phyloP scores from a whole-genome alignment of 2,113 vertebrate genomes.

The Grallaria varia region DNA sequence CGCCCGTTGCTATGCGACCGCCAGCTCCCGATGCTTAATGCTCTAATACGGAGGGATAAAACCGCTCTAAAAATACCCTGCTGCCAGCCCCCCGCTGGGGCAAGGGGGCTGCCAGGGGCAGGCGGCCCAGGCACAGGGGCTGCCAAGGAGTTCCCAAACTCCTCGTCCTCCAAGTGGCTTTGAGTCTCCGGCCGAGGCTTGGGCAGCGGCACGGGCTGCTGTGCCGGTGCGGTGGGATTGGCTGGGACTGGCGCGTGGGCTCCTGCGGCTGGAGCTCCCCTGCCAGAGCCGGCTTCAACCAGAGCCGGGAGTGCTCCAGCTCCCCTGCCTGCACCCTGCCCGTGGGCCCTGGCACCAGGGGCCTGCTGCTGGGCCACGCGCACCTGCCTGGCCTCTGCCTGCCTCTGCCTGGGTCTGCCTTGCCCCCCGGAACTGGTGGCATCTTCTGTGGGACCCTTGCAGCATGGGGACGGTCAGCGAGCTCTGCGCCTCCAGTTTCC shows the following conservation, averaged over 20 bases:
- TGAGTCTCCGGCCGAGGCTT: background rate
- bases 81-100: background rate
- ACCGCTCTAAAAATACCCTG: constrained; percentile 56
- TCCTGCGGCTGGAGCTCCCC: constrained; percentile 28
- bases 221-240: constrained; percentile 34
- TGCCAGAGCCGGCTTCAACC: background rate
- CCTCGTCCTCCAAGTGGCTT: constrained; percentile 9
- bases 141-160: background rate
- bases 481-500: constrained; percentile 87
- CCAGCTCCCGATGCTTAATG: constrained; percentile 62
- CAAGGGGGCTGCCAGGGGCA: background rate
- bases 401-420: background rate
- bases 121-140: background rate
- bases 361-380: accelerated
- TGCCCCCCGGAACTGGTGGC: background rate
- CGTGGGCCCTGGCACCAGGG: accelerated
- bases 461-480: constrained; percentile 86
- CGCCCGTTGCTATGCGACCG: constrained; percentile 65
- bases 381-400: background rate
- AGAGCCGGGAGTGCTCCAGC: background rate
- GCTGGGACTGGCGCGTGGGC: constrained; percentile 52
- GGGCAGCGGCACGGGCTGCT: background rate
- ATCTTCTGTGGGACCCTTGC: background rate
- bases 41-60: constrained; percentile 65
- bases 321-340: background rate